Percentiles rank a stretch among this genome's conserved stretches.
phyloP scores from a whole-genome alignment of 2,113 vertebrate species.

The Parus major region DNA sequence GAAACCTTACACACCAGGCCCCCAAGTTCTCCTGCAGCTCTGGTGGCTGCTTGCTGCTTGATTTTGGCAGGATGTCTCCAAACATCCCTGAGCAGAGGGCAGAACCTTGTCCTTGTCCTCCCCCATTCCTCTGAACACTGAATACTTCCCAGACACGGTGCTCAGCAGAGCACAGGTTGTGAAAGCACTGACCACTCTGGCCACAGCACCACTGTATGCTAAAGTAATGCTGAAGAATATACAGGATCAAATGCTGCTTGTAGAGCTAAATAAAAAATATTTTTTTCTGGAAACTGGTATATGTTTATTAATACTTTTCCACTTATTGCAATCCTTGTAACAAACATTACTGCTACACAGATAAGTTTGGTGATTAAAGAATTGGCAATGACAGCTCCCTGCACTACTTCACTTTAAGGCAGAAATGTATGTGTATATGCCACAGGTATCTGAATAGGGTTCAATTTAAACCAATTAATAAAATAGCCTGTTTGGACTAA shows the following conservation, averaged over 20 bases:
- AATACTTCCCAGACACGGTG: background rate
- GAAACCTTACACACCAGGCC: background rate
- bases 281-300: background rate
- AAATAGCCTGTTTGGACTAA: slow-evolving; percentile 32
- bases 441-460: background rate
- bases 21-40: background rate
- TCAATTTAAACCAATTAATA: slow-evolving; percentile 58
- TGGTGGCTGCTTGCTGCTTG: background rate
- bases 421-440: background rate
- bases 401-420: background rate
- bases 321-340: background rate
- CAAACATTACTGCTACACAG: background rate
- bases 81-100: background rate
- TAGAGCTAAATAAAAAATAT: background rate
- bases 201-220: background rate
- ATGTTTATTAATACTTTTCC: background rate
- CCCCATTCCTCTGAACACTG: background rate
- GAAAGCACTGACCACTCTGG: background rate
- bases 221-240: background rate
- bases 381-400: background rate
- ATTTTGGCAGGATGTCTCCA: background rate
- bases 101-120: background rate
- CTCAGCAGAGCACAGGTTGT: background rate
- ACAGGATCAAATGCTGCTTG: background rate
- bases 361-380: background rate